These are phyloP conservation scores for Polylopha cassiicola DNA, from an alignment of 2,888 invertebrate species.

Conservation along the genomic window DNA sequence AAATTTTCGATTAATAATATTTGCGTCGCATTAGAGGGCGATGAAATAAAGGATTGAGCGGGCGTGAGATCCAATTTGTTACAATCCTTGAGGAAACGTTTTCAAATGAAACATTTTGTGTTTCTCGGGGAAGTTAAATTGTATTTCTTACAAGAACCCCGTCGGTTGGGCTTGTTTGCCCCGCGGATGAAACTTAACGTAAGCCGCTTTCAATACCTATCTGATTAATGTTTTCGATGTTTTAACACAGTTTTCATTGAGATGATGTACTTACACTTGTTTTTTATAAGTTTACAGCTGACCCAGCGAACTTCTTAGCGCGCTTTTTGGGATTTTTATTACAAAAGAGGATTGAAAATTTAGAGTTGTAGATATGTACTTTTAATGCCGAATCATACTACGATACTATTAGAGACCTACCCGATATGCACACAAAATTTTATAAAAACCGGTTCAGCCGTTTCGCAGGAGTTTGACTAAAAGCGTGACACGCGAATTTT, in stretches of 20 bases:
- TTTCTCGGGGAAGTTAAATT: constrained; percentile 64
- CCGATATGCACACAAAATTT: too few species aligned
- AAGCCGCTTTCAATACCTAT: constrained; percentile 47
- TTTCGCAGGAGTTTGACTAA: too few species aligned
- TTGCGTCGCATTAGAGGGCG: constrained; percentile 58
- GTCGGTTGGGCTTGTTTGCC: constrained; percentile 50
- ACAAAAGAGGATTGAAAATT: too few species aligned
- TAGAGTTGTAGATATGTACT: too few species aligned
- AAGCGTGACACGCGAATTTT: too few species aligned
- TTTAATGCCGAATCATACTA: too few species aligned
- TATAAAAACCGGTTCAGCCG: too few species aligned
- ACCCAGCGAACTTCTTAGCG: too few species aligned
- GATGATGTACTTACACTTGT: too few species aligned
- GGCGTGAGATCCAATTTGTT: constrained; percentile 71
- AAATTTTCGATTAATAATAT: constrained; percentile 69
- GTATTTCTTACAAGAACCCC: constrained; percentile 58
- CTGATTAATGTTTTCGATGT: constrained; percentile 39
- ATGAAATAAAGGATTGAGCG: constrained; percentile 69
- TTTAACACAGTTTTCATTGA: constrained; percentile 22
- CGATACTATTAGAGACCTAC: too few species aligned
- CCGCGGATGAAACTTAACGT: constrained; percentile 41
- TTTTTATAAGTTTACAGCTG: too few species aligned
- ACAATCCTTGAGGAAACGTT: constrained; percentile 64
- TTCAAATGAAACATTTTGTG: constrained; percentile 67
- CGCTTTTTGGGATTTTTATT: too few species aligned